Percentiles rank a stretch among this genome's conserved stretches.
Conservation (phyloP, 1,140 invertebrate species). For the Brachionus koreanus region DNA sequence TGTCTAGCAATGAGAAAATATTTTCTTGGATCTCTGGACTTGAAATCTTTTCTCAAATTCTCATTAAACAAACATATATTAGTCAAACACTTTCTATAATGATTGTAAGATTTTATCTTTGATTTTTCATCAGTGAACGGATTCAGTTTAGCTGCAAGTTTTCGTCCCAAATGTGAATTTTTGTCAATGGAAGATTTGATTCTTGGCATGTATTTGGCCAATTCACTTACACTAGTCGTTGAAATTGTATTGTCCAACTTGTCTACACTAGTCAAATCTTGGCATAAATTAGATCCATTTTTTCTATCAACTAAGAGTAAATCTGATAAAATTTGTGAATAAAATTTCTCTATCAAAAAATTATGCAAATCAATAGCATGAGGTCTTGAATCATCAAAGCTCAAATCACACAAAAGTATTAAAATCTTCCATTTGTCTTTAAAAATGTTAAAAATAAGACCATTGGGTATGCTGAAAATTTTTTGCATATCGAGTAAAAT, state of each 20-base stretch:
- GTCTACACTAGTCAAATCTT: not conserved
- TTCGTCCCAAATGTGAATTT: not conserved
- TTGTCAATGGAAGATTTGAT: conserved; percentile 25
- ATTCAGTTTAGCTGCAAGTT: not conserved
- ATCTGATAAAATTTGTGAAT: not conserved
- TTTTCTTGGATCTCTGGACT: not conserved
- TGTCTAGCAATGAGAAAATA: not conserved
- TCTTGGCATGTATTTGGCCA: conserved; percentile 10
- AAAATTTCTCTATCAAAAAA: conserved; percentile 19
- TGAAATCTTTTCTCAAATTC: not conserved
- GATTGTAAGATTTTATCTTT: conserved; percentile 29
- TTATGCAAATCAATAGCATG: not conserved
- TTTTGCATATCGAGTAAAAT: not conserved
- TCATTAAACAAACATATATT: not conserved
- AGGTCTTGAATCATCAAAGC: not conserved
- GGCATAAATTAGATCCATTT: not conserved
- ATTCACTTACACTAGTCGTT: not conserved
- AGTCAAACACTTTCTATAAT: not conserved
- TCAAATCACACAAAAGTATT: not conserved
- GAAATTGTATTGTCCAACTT: not conserved
- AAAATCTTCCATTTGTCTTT: not conserved
- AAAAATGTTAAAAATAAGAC: not conserved
- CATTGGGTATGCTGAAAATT: not conserved
- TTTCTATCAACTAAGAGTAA: not conserved
- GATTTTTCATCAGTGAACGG: not conserved